Evolutionary conservation across 2,888 invertebrate genomes (phyloP).

Genomic region (Drosophila macrospina): DNA sequence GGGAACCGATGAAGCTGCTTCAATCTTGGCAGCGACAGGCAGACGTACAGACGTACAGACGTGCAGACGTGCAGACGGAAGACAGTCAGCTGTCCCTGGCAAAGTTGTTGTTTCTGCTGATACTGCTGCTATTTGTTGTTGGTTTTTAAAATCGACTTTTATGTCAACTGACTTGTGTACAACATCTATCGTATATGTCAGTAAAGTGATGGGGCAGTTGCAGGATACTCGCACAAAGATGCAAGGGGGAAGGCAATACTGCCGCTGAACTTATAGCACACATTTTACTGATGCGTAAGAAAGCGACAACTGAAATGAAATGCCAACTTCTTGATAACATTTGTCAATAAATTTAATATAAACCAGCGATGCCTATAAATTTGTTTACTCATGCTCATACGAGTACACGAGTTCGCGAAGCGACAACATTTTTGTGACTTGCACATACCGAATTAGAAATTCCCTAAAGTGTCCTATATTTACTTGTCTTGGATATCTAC

Average conservation of each 20-base stretch:
- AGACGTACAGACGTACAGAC: slow-evolving; percentile 23
- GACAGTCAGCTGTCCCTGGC: slow-evolving; percentile 51
- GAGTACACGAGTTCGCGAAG: background rate
- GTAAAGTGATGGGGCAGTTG: slow-evolving; percentile 12
- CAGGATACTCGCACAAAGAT: background rate
- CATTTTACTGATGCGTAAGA: slow-evolving; percentile 77
- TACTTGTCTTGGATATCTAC: background rate
- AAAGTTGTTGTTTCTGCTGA: slow-evolving; percentile 55
- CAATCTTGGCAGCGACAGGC: slow-evolving; percentile 20
- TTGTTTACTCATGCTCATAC: slow-evolving; percentile 36
- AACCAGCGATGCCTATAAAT: slow-evolving; percentile 64
- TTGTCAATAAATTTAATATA: slow-evolving; percentile 79
- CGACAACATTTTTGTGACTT: slow-evolving; percentile 36
- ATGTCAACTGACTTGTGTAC: slow-evolving; percentile 75
- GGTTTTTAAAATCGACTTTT: slow-evolving; percentile 79
- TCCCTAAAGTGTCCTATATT: background rate
- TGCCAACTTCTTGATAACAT: slow-evolving; percentile 74
- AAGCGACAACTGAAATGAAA: slow-evolving; percentile 75
- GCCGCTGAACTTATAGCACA: slow-evolving; percentile 70
- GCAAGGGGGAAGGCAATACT: slow-evolving; percentile 19
- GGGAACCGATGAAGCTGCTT: slow-evolving; percentile 22
- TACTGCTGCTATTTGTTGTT: slow-evolving; percentile 68
- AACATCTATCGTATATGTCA: slow-evolving; percentile 50
- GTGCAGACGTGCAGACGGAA: slow-evolving; percentile 20
- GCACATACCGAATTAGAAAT: slow-evolving; percentile 10